A percentile compares a stretch with the other conserved stretches of the same genome.
Conservation (phyloP, 1,140 invertebrate genomes). For the Brachionus asplanchnoidis region DNA sequence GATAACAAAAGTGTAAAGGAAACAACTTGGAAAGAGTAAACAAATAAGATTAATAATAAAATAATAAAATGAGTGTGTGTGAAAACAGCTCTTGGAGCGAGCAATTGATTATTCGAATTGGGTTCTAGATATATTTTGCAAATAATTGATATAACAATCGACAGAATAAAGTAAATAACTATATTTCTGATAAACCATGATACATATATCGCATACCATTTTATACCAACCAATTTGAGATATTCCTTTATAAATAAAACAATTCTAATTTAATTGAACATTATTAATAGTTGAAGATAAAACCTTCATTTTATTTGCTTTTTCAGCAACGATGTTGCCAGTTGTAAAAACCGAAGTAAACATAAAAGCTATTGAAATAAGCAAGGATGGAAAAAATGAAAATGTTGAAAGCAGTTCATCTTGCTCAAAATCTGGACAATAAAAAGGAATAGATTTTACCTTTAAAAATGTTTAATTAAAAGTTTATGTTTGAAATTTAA, state of each 20-base stretch:
- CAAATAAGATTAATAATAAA: not conserved
- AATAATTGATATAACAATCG: not conserved
- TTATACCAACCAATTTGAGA: slow-evolving; percentile 39
- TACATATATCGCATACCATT: slow-evolving; percentile 30
- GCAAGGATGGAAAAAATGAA: slow-evolving; percentile 14
- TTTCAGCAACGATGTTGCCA: slow-evolving; percentile 25
- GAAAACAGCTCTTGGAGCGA: slow-evolving; percentile 1
- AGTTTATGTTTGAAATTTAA: not conserved
- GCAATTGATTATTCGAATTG: not conserved
- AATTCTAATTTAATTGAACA: not conserved
- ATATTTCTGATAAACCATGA: slow-evolving; percentile 34
- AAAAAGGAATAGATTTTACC: slow-evolving; percentile 1
- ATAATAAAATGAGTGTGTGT: slow-evolving; percentile 23
- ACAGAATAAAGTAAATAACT: not conserved
- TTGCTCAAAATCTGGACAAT: slow-evolving; percentile 34
- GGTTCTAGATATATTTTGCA: slow-evolving; percentile 30
- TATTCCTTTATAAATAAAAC: not conserved
- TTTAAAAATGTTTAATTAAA: not conserved
- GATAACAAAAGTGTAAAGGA: slow-evolving; percentile 28
- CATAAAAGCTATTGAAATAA: not conserved
- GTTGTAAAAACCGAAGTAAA: slow-evolving; percentile 23
- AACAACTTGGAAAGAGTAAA: slow-evolving; percentile 9
- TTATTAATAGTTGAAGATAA: not conserved
- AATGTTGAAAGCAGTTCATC: slow-evolving; percentile 33
- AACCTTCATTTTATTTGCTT: slow-evolving; percentile 38